A percentile compares a stretch with the other conserved stretches of the same genome.
Conservation (phyloP, 1,140 invertebrate species). For the Drosophila takahashii region DNA sequence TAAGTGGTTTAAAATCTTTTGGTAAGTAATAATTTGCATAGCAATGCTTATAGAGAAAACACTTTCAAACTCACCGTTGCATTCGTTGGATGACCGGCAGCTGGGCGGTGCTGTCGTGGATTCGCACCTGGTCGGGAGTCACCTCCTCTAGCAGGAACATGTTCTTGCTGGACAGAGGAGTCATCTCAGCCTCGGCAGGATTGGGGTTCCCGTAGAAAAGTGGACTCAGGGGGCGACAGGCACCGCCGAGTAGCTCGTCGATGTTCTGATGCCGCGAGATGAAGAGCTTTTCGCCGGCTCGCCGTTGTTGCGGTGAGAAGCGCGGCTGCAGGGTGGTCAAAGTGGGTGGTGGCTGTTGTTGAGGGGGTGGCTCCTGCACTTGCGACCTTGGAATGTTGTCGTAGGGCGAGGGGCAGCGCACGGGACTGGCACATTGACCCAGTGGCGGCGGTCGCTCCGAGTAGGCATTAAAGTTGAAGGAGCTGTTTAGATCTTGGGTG, state of each 20-base stretch:
- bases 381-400: constrained; percentile 87
- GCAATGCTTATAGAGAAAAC: too few species aligned
- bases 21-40: too few species aligned
- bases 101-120: constrained; percentile 91
- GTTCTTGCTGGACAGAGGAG: constrained; percentile 60
- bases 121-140: constrained; percentile 89
- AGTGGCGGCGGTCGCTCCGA: constrained; percentile 85
- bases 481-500: constrained; percentile 66
- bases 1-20: too few species aligned
- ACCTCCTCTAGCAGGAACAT: constrained; percentile 81
- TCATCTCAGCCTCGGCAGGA: constrained; percentile 28
- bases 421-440: constrained; percentile 91
- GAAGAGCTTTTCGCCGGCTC: constrained; percentile 86
- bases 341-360: neutral
- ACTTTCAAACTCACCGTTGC: constrained; percentile 66
- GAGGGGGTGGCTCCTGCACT: constrained; percentile 49
- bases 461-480: constrained; percentile 70
- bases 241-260: constrained; percentile 91
- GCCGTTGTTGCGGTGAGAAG: constrained; percentile 72
- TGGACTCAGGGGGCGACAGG: constrained; percentile 87
- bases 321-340: constrained; percentile 41
- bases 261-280: constrained; percentile 93
- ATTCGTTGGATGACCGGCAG: constrained; percentile 88
- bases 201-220: constrained; percentile 84
- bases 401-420: constrained; percentile 88